phyloP scores from a whole-genome alignment of 23 tunicate genomes.

The Trididemnum nubilum region DNA sequence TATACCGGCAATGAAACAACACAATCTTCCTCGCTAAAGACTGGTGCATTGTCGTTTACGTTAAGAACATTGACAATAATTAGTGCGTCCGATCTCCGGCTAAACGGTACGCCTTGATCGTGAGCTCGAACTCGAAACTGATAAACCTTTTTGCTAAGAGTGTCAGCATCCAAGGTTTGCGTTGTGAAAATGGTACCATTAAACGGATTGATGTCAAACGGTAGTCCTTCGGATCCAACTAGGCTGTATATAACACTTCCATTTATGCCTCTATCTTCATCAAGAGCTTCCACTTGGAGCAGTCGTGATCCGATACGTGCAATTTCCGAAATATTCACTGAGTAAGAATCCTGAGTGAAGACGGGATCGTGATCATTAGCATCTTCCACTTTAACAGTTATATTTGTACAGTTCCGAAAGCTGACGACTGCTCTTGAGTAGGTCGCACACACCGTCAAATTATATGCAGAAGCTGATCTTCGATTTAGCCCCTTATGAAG shows the following conservation, averaged over 20 bases:
- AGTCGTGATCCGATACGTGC: slow-evolving; percentile 26
- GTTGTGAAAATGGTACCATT: slow-evolving; percentile 55
- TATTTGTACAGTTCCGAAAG: slow-evolving; percentile 11
- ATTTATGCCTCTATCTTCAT: slow-evolving; percentile 62
- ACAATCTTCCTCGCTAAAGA: slow-evolving; percentile 30
- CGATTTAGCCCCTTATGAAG: slow-evolving; percentile 32
- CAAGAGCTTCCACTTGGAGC: slow-evolving; percentile 53
- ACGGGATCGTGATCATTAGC: slow-evolving; percentile 92
- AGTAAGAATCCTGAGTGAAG: slow-evolving; percentile 45
- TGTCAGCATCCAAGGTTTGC: slow-evolving; percentile 37
- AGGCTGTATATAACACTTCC: slow-evolving; percentile 59
- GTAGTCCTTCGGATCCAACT: slow-evolving; percentile 21
- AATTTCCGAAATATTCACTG: slow-evolving; percentile 42
- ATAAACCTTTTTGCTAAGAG: slow-evolving; percentile 16
- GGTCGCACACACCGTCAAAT: slow-evolving; percentile 31
- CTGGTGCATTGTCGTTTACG: slow-evolving; percentile 82
- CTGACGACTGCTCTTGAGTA: slow-evolving; percentile 23
- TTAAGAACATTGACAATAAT: slow-evolving; percentile 44
- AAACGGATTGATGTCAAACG: slow-evolving; percentile 49
- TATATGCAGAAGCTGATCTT: not conserved
- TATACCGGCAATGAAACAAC: slow-evolving; percentile 2
- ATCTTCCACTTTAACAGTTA: slow-evolving; percentile 57
- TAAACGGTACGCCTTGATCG: slow-evolving; percentile 62
- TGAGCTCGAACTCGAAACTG: slow-evolving; percentile 51
- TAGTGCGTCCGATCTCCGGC: slow-evolving; percentile 41